These are phyloP conservation scores for Argyra leucocephala DNA, from an alignment of 2,888 invertebrate genomes.

Conservation along the genomic window DNA sequence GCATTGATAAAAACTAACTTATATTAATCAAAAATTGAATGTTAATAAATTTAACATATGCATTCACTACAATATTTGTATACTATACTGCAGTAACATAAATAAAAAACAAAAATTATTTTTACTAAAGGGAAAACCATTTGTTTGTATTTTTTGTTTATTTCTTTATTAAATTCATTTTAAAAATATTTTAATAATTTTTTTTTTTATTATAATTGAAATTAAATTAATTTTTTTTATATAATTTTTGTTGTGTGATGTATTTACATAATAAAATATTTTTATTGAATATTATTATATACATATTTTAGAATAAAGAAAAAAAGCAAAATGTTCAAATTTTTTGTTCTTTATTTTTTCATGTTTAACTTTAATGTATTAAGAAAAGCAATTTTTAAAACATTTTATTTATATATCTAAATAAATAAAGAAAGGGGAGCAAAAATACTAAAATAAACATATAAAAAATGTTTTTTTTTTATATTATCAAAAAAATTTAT, in stretches of 20 bases:
- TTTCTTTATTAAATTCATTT: conserved; percentile 11
- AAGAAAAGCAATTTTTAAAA: neutral
- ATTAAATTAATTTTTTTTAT: conserved; percentile 20
- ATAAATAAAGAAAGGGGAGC: too few relatives aligned
- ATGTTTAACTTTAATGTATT: conserved; percentile 11
- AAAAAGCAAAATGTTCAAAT: conserved; percentile 33
- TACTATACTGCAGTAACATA: too few relatives aligned
- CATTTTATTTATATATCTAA: too few relatives aligned
- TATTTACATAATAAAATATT: conserved; percentile 26
- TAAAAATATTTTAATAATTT: conserved; percentile 30
- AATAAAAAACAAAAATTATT: too few relatives aligned
- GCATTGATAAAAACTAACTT: too few relatives aligned
- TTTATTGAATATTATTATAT: conserved; percentile 29
- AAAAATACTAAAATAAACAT: too few relatives aligned
- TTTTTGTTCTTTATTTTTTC: conserved; percentile 28
- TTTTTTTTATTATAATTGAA: conserved; percentile 17
- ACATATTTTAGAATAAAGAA: conserved; percentile 29
- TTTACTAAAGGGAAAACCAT: too few relatives aligned
- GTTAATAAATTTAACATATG: too few relatives aligned
- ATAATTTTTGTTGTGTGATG: conserved; percentile 25
- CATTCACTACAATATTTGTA: too few relatives aligned
- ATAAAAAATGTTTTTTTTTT: too few relatives aligned
- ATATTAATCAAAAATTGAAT: too few relatives aligned
- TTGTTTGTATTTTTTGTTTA: neutral
- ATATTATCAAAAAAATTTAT: too few relatives aligned